Evolutionary conservation across 2,888 invertebrate genomes (phyloP), one percentile per base, ranked within the genome.

Genomic region (Empis livida): DNA sequence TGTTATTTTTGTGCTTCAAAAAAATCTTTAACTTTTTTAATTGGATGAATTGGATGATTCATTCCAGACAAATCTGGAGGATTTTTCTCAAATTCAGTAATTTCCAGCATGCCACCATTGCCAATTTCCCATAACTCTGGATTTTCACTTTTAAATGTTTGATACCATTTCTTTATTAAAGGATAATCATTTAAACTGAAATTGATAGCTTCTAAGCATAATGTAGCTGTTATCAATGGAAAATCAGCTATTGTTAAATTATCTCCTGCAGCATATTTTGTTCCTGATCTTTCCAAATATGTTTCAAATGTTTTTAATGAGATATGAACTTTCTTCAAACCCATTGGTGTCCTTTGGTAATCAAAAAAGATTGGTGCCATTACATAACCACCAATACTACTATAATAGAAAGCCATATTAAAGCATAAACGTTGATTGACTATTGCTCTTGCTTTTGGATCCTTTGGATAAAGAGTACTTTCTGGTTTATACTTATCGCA

Each of bases 341-440:
- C 76, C 46, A 79, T 65, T 1, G 81, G 76, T 1, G 80, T 80
- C 47, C 83, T 74, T 58, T 79, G 67, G 59, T 86, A 86, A 59
- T 80, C 84, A 55, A 81, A 87, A 63, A 83, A 86, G 58, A 85
- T 82, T 16, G 87, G 86, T 1, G 79, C 79, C 76, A 86, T 73
- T 35, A 58, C 59, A 39, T 67, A 63, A 2, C 60, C 61, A 37
- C 61, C 58, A 57, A 87, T 80, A 55, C 77, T 77, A 27, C 78
- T 75, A 63, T 86, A 86, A 63, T 83, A 86, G 43, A 82, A 81
- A 2, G 79, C 79, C 61, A 86, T 71, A 61, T 87, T 85, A 65
- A 88, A 89, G 58, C 82, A 82, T 37, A 88, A 68, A 6, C 86
- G 75, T 55, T 87, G 86, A 65, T 90, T 88, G 5, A 90, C 79